Evolutionary conservation across 2,888 invertebrate species (phyloP), one percentile per base, ranked within the genome.

Genomic region (Keiferia lycopersicella): DNA sequence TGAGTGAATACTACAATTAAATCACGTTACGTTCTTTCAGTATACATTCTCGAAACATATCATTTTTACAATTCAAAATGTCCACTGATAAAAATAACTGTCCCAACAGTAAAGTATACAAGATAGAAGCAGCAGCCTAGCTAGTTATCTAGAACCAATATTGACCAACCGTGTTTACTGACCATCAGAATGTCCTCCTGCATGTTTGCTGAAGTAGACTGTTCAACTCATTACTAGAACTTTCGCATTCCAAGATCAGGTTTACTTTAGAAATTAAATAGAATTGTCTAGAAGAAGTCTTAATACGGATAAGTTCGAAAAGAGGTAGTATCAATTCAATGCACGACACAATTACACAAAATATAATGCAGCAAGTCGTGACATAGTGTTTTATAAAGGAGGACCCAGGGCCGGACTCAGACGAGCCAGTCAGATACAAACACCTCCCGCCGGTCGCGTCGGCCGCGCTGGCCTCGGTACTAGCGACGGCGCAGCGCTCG

Each of bases 361-460:
- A 1, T 16, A 50, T 16, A 14, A 45, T 45, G 7, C 10, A 18
- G 20, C 59, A 10, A 18, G 22, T 41, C 41, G 18, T 59, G 41
- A 56, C 30, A 22, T 30, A 12, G 26, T 60, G 22, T 18, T 60
- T 48, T 45, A 45, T 22, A 39, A 75, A 85, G 81, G 87, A 88
- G 76, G 83, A 84, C 76, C 80, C 88, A 69, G 72, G 61, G 57
- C 67, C 79, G 79, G 86, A 84, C 73, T 71, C 79, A 67, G 71
- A 75, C 64, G 75, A 72, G 70, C 74, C 81, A 67, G 74, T 79
- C 71, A 81, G 76, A 72, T 82, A 79, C 80, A 82, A 80, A 78
- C 87, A 83, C 80, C 75, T 89, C 67, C 83, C 84, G 14, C 78
- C 76, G 68, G 82, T 77, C 64, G 88, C 88, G 64, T 80, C 84